Evolutionary conservation across 1,140 invertebrate genomes (phyloP).

Genomic region (Telenomus remus): DNA sequence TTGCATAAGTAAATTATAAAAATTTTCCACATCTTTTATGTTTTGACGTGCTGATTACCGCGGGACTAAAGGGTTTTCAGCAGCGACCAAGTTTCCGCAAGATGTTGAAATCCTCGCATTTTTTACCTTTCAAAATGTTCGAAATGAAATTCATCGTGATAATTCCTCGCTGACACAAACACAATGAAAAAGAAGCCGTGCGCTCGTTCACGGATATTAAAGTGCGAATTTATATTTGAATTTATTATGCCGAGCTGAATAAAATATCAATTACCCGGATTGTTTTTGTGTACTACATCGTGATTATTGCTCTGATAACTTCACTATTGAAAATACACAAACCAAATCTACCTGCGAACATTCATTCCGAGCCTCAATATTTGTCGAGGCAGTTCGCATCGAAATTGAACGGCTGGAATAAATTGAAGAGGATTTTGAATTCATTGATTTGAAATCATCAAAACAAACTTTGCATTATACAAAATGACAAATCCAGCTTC

Average conservation of each 20-base stretch:
- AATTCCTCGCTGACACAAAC: conserved; percentile 4
- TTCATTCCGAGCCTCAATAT: too few relatives aligned
- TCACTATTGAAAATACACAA: too few relatives aligned
- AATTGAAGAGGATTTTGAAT: too few relatives aligned
- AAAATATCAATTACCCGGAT: conserved; percentile 9
- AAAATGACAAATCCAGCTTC: too few relatives aligned
- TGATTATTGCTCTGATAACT: conserved; percentile 9
- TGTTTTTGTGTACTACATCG: too few relatives aligned
- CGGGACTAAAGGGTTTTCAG: not conserved
- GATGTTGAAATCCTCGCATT: conserved; percentile 2
- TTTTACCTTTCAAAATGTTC: conserved; percentile 1
- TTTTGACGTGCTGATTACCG: conserved; percentile 1
- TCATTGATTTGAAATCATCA: too few relatives aligned
- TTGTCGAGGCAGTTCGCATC: not conserved
- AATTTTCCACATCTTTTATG: not conserved
- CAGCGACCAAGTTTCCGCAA: conserved; percentile 1
- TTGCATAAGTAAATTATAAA: too few relatives aligned
- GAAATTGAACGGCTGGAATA: too few relatives aligned
- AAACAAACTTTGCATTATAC: too few relatives aligned
- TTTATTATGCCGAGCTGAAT: conserved; percentile 2
- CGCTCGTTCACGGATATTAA: too few relatives aligned
- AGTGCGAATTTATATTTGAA: not conserved
- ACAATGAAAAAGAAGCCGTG: too few relatives aligned
- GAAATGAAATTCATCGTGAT: conserved; percentile 14
- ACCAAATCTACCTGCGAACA: too few relatives aligned